Conservation (phyloP, 2,113 vertebrate species). For the Salvelinus namaycush region DNA sequence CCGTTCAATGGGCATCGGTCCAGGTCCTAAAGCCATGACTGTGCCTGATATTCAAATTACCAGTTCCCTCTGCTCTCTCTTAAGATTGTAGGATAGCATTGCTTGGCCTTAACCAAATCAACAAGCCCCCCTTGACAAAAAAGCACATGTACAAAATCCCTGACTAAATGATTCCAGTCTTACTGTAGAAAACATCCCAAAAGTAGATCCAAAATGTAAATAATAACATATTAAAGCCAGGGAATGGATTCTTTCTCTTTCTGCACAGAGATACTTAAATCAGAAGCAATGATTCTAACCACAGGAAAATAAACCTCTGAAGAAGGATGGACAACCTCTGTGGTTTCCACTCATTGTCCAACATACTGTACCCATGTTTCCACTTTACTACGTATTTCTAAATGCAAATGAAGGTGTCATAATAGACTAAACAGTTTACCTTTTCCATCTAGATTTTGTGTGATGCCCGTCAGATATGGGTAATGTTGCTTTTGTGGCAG, state of each 20-base stretch:
- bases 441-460: too few species aligned
- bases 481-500: too few species aligned
- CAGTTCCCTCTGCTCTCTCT: conserved; percentile 9
- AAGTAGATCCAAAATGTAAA: neutral
- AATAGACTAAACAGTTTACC: too few species aligned
- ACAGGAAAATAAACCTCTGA: neutral
- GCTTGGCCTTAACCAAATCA: conserved; percentile 6
- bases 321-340: neutral
- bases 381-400: neutral
- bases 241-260: neutral
- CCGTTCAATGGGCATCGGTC: neutral
- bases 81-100: conserved; percentile 9
- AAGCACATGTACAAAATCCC: neutral
- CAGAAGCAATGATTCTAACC: neutral
- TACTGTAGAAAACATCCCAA: conserved; percentile 2
- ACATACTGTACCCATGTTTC: neutral
- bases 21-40: conserved; percentile 5
- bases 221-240: neutral
- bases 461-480: too few species aligned
- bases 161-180: conserved; percentile 5
- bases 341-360: neutral
- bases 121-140: neutral
- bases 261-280: neutral
- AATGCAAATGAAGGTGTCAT: neutral
- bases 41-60: conserved; percentile 10